A percentile compares a stretch with the other conserved stretches of the same genome.
Evolutionary conservation across 1,140 invertebrate species (phyloP).

Genomic region (Sweltsa coloradensis): DNA sequence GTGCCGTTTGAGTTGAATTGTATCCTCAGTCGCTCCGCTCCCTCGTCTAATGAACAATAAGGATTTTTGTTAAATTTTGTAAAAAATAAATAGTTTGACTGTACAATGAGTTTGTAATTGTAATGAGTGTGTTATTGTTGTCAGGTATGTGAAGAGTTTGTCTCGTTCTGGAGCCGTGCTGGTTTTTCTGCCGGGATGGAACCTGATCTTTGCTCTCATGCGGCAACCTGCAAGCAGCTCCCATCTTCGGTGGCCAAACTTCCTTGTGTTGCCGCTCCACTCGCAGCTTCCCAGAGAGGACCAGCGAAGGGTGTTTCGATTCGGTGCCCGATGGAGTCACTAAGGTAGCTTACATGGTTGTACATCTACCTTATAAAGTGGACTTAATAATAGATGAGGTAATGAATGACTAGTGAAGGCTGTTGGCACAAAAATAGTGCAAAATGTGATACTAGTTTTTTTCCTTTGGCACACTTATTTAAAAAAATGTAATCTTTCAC

Average conservation of each 20-base stretch:
- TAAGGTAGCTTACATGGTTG: too few relatives aligned
- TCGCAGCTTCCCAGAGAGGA: slow-evolving; percentile 84
- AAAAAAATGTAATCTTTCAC: too few relatives aligned
- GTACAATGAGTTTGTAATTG: background rate
- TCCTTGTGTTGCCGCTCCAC: slow-evolving; percentile 71
- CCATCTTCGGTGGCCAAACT: slow-evolving; percentile 51
- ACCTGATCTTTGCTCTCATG: slow-evolving; percentile 84
- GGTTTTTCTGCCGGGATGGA: slow-evolving; percentile 90
- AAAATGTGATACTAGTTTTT: too few relatives aligned
- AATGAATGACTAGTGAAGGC: too few relatives aligned
- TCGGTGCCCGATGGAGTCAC: slow-evolving; percentile 56
- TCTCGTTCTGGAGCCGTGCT: slow-evolving; percentile 72
- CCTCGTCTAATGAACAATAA: too few relatives aligned
- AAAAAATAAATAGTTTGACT: background rate
- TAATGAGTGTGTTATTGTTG: slow-evolving; percentile 38
- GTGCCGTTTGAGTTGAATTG: too few relatives aligned
- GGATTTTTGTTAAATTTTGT: slow-evolving; percentile 4
- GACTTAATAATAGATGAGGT: too few relatives aligned
- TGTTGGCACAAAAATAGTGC: too few relatives aligned
- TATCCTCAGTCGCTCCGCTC: too few relatives aligned
- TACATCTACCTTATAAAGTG: too few relatives aligned
- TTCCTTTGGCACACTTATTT: too few relatives aligned
- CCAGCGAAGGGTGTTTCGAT: slow-evolving; percentile 76
- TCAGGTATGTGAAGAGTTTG: slow-evolving; percentile 59
- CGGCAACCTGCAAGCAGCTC: slow-evolving; percentile 67